Evolutionary conservation across 2,113 vertebrate genomes (phyloP).

Genomic region (Mohoua ochrocephala): DNA sequence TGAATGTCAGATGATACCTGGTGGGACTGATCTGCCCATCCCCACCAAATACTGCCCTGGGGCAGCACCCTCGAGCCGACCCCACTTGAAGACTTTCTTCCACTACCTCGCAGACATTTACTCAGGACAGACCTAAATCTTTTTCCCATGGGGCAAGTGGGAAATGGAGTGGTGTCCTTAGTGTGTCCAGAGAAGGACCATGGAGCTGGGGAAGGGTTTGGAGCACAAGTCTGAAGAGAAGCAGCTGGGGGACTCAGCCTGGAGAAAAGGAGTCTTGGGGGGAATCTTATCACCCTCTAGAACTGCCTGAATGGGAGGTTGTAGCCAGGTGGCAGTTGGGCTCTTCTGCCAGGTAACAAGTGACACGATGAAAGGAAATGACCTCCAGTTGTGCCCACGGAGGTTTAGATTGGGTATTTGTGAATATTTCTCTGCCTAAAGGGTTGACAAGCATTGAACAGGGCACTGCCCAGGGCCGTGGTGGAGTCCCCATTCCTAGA

Average conservation of each 20-base stretch:
- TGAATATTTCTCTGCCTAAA: background rate
- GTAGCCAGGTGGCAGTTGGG: background rate
- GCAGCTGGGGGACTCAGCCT: background rate
- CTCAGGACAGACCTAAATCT: background rate
- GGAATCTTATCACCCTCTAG: too few species aligned
- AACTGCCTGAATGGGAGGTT: background rate
- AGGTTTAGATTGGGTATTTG: background rate
- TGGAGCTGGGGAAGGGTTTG: background rate
- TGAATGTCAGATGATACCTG: rapidly evolving
- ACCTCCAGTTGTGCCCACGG: background rate
- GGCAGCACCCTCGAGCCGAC: background rate
- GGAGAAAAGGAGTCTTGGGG: background rate
- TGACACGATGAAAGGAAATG: background rate
- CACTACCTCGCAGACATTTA: background rate
- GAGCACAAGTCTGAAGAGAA: background rate
- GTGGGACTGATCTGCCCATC: background rate
- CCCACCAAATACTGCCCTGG: background rate
- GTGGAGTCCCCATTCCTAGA: background rate
- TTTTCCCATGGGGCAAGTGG: rapidly evolving
- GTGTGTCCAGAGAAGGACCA: background rate
- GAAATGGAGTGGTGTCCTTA: background rate
- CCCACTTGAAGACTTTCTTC: background rate
- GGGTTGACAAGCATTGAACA: background rate
- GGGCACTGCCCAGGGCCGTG: background rate
- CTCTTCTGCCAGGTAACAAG: background rate